These are phyloP conservation scores for Ochropacha duplaris DNA, from an alignment of 2,888 invertebrate species.

Conservation along the genomic window DNA sequence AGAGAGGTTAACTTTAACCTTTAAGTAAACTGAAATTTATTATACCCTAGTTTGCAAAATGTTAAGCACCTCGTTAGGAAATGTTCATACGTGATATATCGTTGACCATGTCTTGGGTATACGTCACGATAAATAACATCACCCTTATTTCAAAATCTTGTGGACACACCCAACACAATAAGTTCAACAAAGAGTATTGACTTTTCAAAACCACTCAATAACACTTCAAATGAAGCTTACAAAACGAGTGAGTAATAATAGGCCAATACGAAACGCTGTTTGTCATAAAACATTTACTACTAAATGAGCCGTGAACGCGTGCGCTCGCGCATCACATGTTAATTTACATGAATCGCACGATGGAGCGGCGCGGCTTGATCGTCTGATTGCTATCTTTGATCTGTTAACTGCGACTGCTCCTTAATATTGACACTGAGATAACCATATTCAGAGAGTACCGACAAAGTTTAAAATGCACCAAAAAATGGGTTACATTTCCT, in stretches of 20 bases:
- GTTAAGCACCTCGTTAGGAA: conserved; percentile 58
- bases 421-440: not conserved
- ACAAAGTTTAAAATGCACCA: not conserved
- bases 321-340: conserved; percentile 34
- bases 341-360: conserved; percentile 22
- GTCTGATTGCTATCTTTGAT: conserved; percentile 14
- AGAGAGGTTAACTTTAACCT: conserved; percentile 33
- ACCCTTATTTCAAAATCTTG: not conserved
- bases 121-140: not conserved
- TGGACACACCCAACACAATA: not conserved
- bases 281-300: conserved; percentile 47
- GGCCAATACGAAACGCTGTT: conserved; percentile 22
- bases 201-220: not conserved
- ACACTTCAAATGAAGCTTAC: conserved; percentile 4
- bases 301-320: conserved; percentile 49
- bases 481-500: no score
- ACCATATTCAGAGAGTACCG: not conserved
- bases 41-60: conserved; percentile 48
- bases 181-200: not conserved
- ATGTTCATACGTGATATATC: conserved; percentile 20
- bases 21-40: conserved; percentile 46
- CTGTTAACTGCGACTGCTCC: conserved; percentile 1
- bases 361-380: conserved; percentile 8
- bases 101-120: not conserved
- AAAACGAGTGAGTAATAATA: conserved; percentile 21